Percentiles rank a stretch among this genome's conserved stretches.
Evolutionary conservation across 2,797 vertebrate species (phyloP).

Genomic region (Lutjanus campechanus): DNA sequence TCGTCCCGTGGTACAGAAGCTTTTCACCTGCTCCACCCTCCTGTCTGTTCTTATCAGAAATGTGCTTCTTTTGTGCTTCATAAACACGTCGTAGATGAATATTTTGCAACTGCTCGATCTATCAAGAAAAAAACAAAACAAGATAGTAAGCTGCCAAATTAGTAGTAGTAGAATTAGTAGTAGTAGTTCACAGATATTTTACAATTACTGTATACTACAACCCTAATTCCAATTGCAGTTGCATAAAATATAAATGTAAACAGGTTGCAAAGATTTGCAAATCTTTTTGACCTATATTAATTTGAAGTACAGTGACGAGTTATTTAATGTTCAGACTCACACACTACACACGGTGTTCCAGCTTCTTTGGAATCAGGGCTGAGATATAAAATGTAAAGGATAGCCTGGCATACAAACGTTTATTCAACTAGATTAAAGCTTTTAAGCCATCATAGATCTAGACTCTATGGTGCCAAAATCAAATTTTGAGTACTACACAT

Average conservation of each 20-base stretch:
- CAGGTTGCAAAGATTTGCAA: no score
- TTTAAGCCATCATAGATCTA: background rate
- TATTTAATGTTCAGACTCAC: no score
- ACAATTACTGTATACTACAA: background rate
- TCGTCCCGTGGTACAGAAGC: conserved; percentile 80
- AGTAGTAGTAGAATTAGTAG: no score
- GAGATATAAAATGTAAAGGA: background rate
- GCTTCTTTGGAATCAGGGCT: no score
- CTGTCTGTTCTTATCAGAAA: conserved; percentile 64
- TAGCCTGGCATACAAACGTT: no score
- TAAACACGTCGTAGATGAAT: conserved; percentile 71
- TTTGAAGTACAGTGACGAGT: no score
- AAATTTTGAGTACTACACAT: background rate
- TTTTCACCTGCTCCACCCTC: conserved; percentile 55
- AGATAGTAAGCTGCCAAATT: background rate
- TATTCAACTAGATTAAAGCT: background rate
- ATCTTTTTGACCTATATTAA: no score
- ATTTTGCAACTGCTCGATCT: conserved; percentile 83
- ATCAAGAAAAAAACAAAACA: background rate
- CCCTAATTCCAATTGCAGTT: no score
- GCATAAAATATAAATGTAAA: no score
- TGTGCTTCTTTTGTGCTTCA: conserved; percentile 60
- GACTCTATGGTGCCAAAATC: background rate
- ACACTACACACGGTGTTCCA: no score
- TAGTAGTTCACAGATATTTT: background rate